phyloP scores from a whole-genome alignment of 2,797 vertebrate species.

The Adrianichthys oophorus region DNA sequence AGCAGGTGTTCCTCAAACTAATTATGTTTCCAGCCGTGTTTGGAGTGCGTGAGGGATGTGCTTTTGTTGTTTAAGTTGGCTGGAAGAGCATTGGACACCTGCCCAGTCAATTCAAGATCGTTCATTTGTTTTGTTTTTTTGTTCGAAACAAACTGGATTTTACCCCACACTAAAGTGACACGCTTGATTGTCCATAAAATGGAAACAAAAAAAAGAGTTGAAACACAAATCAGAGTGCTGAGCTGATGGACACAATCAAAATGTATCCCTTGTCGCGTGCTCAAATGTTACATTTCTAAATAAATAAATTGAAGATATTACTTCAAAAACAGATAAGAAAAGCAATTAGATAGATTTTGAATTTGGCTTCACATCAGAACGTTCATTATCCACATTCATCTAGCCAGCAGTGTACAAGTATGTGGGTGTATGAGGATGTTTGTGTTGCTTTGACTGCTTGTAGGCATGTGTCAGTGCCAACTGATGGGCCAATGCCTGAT shows the following conservation, averaged over 20 bases:
- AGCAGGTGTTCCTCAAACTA: conserved; percentile 4
- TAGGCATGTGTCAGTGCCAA: conserved; percentile 53
- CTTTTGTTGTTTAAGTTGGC: neutral
- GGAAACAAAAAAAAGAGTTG: too few species aligned
- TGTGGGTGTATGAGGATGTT: conserved; percentile 32
- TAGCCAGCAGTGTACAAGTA: conserved; percentile 30
- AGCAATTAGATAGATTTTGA: conserved; percentile 3
- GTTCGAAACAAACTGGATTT: conserved; percentile 1
- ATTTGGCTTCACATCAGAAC: conserved; percentile 24
- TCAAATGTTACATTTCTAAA: neutral
- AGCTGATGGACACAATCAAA: too few species aligned
- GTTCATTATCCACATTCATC: conserved; percentile 25
- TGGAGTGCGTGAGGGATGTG: neutral
- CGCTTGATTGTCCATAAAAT: too few species aligned
- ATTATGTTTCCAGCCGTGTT: conserved; percentile 1
- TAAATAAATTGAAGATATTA: neutral
- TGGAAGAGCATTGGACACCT: neutral
- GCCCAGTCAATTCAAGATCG: neutral
- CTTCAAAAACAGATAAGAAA: conserved; percentile 1
- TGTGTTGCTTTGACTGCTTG: conserved; percentile 50
- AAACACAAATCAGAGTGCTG: too few species aligned
- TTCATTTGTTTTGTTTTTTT: neutral
- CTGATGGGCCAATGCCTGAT: conserved; percentile 61
- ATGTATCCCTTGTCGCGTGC: too few species aligned
- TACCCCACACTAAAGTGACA: neutral